Evolutionary conservation across 2,888 invertebrate genomes (phyloP).

Genomic region (Poecilobothrus nobilitatus): DNA sequence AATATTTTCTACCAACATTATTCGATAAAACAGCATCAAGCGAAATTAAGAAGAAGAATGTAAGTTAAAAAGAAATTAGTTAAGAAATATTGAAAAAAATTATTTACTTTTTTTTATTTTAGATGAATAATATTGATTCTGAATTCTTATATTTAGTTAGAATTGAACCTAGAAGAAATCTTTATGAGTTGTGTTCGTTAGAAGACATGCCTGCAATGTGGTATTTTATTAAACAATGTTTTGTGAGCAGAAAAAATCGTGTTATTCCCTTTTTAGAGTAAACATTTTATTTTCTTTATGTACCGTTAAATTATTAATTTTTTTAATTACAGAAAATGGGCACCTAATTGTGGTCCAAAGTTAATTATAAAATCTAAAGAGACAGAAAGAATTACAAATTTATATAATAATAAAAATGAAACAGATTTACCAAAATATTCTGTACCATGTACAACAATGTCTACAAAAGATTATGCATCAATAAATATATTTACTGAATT

Average conservation of each 20-base stretch:
- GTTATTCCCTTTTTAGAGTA: conserved; percentile 68
- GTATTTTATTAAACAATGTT: conserved; percentile 61
- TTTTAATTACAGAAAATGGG: conserved; percentile 57
- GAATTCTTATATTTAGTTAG: conserved; percentile 55
- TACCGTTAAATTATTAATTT: conserved; percentile 15
- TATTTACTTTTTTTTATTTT: conserved; percentile 13
- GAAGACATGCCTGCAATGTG: conserved; percentile 55
- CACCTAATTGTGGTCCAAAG: conserved; percentile 63
- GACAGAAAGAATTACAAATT: conserved; percentile 16
- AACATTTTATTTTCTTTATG: conserved; percentile 27
- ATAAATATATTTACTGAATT: conserved; percentile 65
- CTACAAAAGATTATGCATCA: conserved; percentile 42
- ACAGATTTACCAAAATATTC: conserved; percentile 32
- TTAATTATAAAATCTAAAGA: conserved; percentile 45
- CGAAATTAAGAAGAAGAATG: conserved; percentile 28
- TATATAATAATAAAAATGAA: conserved; percentile 27
- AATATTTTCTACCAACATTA: conserved; percentile 60
- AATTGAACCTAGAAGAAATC: conserved; percentile 52
- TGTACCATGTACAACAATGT: conserved; percentile 32
- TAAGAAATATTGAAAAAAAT: neutral
- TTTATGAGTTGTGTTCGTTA: conserved; percentile 46
- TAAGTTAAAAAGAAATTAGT: conserved; percentile 25
- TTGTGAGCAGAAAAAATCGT: conserved; percentile 50
- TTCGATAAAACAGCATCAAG: conserved; percentile 30
- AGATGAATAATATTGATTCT: conserved; percentile 43